Conservation (phyloP, 2,113 vertebrate species). For the Macaca fascicularis region DNA sequence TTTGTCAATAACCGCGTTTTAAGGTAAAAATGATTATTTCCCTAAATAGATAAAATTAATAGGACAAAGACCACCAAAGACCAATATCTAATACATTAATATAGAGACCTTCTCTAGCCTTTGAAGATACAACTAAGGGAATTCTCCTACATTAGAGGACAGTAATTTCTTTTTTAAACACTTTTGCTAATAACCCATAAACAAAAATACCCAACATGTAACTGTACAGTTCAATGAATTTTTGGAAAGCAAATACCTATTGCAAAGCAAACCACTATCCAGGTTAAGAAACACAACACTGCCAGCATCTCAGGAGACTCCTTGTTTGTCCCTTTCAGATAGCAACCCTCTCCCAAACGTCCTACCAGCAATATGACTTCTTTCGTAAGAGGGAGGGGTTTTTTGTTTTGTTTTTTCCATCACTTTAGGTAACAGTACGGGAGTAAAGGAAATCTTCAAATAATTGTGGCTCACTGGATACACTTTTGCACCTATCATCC, state of each 20-base stretch:
- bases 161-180: background rate
- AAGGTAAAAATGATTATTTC: background rate
- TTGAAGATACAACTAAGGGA: background rate
- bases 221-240: background rate
- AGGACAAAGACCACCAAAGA: background rate
- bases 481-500: background rate
- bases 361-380: background rate
- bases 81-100: background rate
- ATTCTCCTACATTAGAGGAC: background rate
- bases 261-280: background rate
- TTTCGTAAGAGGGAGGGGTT: background rate
- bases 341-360: background rate
- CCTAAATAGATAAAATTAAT: background rate
- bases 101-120: background rate
- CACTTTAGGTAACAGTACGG: background rate
- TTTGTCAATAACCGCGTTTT: background rate
- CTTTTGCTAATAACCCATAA: background rate
- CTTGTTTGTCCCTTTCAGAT: background rate
- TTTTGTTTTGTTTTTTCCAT: background rate
- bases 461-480: background rate
- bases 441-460: background rate
- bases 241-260: background rate
- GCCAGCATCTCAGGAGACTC: background rate
- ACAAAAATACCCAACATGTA: background rate
- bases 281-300: background rate